A percentile compares a stretch with the other conserved stretches of the same genome.
These are phyloP conservation scores for Homarus gammarus DNA, from an alignment of 2,888 invertebrate genomes.

Conservation along the genomic window DNA sequence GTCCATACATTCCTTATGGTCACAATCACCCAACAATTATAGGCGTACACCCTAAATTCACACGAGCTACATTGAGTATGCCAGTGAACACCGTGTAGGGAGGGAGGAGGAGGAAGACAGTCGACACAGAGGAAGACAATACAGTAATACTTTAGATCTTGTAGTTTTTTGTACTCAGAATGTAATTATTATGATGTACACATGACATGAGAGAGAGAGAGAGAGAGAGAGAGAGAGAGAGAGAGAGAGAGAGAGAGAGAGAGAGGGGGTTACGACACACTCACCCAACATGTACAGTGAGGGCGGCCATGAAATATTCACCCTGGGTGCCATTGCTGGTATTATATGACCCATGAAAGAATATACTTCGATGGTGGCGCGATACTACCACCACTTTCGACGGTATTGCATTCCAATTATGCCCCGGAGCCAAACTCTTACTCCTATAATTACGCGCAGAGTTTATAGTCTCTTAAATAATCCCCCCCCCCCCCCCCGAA, in stretches of 20 bases:
- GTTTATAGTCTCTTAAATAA: background rate
- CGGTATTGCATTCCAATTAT: conserved; percentile 5
- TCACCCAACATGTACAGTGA: background rate
- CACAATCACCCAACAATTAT: too few relatives aligned
- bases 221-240: background rate
- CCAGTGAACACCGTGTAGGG: too few relatives aligned
- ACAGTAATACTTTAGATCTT: too few relatives aligned
- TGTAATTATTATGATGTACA: too few relatives aligned
- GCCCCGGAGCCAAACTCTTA: background rate
- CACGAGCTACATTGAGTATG: too few relatives aligned
- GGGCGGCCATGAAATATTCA: background rate
- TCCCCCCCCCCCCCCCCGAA: too few relatives aligned
- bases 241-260: background rate
- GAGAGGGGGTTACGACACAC: background rate
- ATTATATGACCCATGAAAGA: conserved; percentile 20
- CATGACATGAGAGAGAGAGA: too few relatives aligned
- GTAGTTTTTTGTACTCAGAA: too few relatives aligned
- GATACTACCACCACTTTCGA: background rate
- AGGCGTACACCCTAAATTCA: too few relatives aligned
- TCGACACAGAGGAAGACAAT: too few relatives aligned
- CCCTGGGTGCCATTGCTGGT: background rate
- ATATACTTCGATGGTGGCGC: background rate
- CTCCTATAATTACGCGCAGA: conserved; percentile 6
- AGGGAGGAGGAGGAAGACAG: too few relatives aligned
- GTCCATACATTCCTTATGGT: background rate